Conservation (phyloP, 37 sponge, comb jelly and placozoan genomes). For the Diacarnus erythraeanus region DNA sequence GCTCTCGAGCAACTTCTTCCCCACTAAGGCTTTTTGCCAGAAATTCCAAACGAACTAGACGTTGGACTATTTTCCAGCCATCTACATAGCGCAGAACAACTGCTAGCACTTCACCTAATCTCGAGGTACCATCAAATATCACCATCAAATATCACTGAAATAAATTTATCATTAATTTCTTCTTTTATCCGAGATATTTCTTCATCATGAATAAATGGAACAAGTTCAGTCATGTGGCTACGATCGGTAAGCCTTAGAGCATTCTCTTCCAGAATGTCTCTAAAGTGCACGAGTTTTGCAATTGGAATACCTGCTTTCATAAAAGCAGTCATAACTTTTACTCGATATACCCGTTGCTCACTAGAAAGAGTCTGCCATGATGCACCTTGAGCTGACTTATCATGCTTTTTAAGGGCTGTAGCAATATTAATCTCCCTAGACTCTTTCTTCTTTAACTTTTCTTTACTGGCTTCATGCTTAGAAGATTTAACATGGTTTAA, state of each 20-base stretch:
- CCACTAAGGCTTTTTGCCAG: not conserved
- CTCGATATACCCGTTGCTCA: constrained; percentile 54
- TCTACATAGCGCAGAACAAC: constrained; percentile 8
- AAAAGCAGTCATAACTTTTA: constrained; percentile 38
- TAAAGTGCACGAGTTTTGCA: constrained; percentile 23
- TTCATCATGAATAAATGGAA: constrained; percentile 46
- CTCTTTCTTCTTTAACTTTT: not conserved
- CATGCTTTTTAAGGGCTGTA: constrained; percentile 20
- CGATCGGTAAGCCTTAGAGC: constrained; percentile 22
- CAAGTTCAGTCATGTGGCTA: constrained; percentile 16
- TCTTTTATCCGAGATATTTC: constrained; percentile 12
- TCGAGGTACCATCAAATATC: constrained; percentile 44
- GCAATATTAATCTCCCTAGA: constrained; percentile 27
- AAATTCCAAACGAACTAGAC: not conserved
- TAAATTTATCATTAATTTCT: constrained; percentile 13
- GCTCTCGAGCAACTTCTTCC: constrained; percentile 31
- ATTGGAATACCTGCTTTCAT: constrained; percentile 16
- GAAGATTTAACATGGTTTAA: constrained; percentile 1
- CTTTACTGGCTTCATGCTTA: constrained; percentile 18
- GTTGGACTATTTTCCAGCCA: not conserved
- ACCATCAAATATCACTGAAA: constrained; percentile 18
- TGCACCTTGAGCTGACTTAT: constrained; percentile 40
- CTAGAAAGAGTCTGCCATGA: constrained; percentile 39
- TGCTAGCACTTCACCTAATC: constrained; percentile 29
- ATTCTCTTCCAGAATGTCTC: too few relatives aligned